These are phyloP conservation scores for Gymnoscopelus braueri DNA, from an alignment of 2,797 vertebrate species.

Conservation along the genomic window DNA sequence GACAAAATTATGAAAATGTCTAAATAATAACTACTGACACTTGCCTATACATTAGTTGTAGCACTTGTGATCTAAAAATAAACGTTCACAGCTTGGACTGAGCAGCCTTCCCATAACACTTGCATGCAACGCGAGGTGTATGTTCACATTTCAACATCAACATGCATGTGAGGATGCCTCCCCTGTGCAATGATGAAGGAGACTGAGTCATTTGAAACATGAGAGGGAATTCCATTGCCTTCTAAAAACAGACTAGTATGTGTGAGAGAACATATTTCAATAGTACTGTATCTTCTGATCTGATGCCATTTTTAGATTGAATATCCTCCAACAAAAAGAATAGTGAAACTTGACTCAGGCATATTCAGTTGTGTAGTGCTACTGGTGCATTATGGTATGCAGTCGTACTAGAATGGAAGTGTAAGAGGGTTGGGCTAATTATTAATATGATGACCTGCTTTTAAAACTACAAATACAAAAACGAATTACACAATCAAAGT, in stretches of 20 bases:
- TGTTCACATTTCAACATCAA: slow-evolving; percentile 26
- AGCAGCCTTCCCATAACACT: slow-evolving; percentile 10
- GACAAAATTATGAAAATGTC: no score
- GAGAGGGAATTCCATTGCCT: slow-evolving; percentile 53
- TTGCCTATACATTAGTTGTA: neutral
- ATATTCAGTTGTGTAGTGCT: neutral
- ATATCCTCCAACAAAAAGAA: slow-evolving; percentile 25
- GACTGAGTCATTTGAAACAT: slow-evolving; percentile 62
- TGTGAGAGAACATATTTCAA: slow-evolving; percentile 58
- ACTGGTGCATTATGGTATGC: slow-evolving; percentile 13
- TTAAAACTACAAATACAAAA: neutral
- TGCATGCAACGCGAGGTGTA: slow-evolving; percentile 1
- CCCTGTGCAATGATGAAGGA: slow-evolving; percentile 46
- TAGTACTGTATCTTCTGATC: slow-evolving; percentile 30
- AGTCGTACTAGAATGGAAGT: slow-evolving; percentile 10
- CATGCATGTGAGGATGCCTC: slow-evolving; percentile 17
- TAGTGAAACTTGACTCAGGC: slow-evolving; percentile 40
- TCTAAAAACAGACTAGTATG: slow-evolving; percentile 74
- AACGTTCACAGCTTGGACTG: slow-evolving; percentile 8
- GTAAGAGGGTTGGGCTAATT: neutral
- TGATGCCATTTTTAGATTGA: slow-evolving; percentile 27
- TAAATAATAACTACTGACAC: no score
- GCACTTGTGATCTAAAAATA: slow-evolving; percentile 27
- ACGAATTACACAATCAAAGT: neutral
- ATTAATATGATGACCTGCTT: neutral